Evolutionary conservation across 2,888 invertebrate species (phyloP).

Genomic region (Nemurella pictetii): DNA sequence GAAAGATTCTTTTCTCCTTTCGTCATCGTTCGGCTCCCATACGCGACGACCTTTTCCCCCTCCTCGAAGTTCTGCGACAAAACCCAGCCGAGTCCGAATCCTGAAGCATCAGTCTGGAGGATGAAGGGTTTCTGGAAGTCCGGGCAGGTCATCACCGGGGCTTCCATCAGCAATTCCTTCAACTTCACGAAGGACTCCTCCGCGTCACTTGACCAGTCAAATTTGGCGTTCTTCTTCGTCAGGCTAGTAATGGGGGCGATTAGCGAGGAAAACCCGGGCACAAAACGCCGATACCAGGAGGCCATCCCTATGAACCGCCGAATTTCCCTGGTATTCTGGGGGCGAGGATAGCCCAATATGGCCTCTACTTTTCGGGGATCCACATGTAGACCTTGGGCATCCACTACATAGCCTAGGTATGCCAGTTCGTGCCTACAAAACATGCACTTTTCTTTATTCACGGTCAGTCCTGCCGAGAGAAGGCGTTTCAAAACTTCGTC

Average conservation of each 20-base stretch:
- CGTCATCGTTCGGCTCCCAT: constrained; percentile 42
- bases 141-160: constrained; percentile 33
- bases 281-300: constrained; percentile 32
- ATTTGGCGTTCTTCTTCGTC: neutral
- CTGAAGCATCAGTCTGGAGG: constrained; percentile 42
- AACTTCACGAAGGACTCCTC: constrained; percentile 19
- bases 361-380: constrained; percentile 35
- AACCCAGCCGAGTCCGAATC: constrained; percentile 40
- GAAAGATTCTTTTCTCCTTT: constrained; percentile 42
- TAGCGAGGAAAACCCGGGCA: neutral
- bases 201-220: constrained; percentile 9
- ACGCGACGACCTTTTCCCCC: constrained; percentile 43
- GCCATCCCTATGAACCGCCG: constrained; percentile 19
- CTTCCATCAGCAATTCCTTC: constrained; percentile 1
- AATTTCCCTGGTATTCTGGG: neutral
- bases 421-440: constrained; percentile 16
- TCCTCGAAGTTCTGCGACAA: constrained; percentile 42
- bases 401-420: constrained; percentile 37
- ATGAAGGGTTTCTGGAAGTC: constrained; percentile 37
- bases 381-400: constrained; percentile 21
- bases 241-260: neutral
- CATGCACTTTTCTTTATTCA: constrained; percentile 16
- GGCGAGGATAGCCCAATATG: constrained; percentile 11
- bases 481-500: constrained; percentile 31
- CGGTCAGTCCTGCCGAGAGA: neutral